A percentile compares a stretch with the other conserved stretches of the same genome.
These are phyloP conservation scores for Oscheius sp. DNA, from an alignment of 2,888 invertebrate species.

Conservation along the genomic window DNA sequence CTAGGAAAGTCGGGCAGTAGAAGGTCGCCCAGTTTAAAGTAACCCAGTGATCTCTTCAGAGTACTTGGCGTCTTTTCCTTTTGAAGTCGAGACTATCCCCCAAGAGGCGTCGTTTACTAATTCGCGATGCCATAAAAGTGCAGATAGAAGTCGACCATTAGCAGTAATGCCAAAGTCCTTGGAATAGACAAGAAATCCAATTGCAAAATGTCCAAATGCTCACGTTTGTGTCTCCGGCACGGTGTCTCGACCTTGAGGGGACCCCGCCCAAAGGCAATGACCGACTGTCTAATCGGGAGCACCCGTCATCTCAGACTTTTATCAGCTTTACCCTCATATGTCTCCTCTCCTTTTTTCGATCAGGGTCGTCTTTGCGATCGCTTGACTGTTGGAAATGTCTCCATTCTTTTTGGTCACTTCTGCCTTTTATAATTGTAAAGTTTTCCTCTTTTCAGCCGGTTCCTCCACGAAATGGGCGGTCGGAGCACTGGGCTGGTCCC, in stretches of 20 bases:
- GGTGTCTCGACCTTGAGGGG: constrained; percentile 10
- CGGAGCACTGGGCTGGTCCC: constrained; percentile 36
- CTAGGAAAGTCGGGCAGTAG: constrained; percentile 17
- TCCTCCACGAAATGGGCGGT: constrained; percentile 23
- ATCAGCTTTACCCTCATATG: neutral
- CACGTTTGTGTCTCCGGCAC: neutral
- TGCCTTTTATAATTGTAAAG: neutral
- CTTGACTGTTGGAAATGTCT: constrained; percentile 20
- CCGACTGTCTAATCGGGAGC: neutral
- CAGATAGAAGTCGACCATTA: no score
- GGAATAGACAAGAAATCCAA: neutral
- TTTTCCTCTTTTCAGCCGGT: constrained; percentile 24
- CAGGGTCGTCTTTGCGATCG: constrained; percentile 27
- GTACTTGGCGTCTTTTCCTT: no score
- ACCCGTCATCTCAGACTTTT: neutral
- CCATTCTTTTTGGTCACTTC: constrained; percentile 3
- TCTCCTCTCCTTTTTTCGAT: neutral
- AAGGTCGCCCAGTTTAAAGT: constrained; percentile 27
- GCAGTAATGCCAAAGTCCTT: neutral
- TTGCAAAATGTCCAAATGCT: neutral
- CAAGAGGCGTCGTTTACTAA: neutral
- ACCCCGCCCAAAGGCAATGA: constrained; percentile 16
- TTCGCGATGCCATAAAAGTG: constrained; percentile 8
- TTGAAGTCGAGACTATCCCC: no score
- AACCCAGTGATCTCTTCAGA: constrained; percentile 12